phyloP scores from a whole-genome alignment of 1,140 invertebrate genomes.

The Ericerus pela region DNA sequence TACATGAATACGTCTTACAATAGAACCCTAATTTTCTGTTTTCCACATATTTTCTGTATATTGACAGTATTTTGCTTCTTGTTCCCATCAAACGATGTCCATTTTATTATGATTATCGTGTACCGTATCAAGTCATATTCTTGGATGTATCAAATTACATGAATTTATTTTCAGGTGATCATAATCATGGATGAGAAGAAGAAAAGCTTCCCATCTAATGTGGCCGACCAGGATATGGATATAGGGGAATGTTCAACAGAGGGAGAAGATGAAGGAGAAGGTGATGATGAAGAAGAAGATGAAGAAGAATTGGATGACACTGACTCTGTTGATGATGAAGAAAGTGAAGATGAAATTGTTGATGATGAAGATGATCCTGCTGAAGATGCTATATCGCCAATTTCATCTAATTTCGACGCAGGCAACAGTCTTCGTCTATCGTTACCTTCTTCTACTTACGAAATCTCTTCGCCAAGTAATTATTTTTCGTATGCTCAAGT shows the following conservation, averaged over 20 bases:
- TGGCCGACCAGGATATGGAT: slow-evolving; percentile 31
- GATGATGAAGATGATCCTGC: slow-evolving; percentile 8
- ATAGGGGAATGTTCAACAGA: slow-evolving; percentile 33
- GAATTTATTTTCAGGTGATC: too few relatives aligned
- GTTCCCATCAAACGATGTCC: too few relatives aligned
- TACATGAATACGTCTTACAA: too few relatives aligned
- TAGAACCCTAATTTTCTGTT: too few relatives aligned
- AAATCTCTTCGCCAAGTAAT: neutral
- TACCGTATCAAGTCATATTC: too few relatives aligned
- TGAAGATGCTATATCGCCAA: slow-evolving; percentile 20
- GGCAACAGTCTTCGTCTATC: neutral
- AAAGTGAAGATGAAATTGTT: slow-evolving; percentile 4
- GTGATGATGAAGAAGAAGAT: slow-evolving; percentile 22
- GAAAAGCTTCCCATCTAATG: slow-evolving; percentile 1
- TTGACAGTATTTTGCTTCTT: too few relatives aligned
- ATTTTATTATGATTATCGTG: too few relatives aligned
- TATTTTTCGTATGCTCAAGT: neutral
- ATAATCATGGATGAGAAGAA: slow-evolving; percentile 8
- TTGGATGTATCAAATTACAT: too few relatives aligned
- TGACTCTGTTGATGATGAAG: slow-evolving; percentile 3
- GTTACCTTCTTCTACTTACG: neutral
- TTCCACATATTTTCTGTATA: too few relatives aligned
- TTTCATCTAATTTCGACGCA: slow-evolving; percentile 16
- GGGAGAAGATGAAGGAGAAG: slow-evolving; percentile 26
- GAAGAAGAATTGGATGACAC: slow-evolving; percentile 17